Percentiles rank a stretch among this genome's conserved stretches.
These are phyloP conservation scores for Whitmania pigra DNA, from an alignment of 1,140 invertebrate species.

Conservation along the genomic window DNA sequence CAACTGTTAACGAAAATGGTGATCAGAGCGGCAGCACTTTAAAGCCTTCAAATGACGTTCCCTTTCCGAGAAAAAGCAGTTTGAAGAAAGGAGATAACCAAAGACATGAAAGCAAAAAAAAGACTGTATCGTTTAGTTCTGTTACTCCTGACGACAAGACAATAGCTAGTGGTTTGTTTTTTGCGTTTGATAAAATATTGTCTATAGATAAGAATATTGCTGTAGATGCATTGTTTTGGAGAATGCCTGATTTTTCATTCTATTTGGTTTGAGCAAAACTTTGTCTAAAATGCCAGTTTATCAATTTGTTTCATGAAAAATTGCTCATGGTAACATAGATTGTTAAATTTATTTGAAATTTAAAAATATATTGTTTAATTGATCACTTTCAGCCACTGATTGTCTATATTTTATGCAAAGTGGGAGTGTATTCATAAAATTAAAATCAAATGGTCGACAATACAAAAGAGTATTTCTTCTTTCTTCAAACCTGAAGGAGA, in stretches of 20 bases:
- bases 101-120: not conserved
- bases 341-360: too few species aligned
- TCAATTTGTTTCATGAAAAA: too few species aligned
- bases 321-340: too few species aligned
- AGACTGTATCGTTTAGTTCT: conserved; percentile 4
- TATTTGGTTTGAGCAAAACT: too few species aligned
- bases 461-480: conserved; percentile 51
- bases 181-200: not conserved
- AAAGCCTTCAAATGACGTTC: not conserved
- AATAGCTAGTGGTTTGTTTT: conserved; percentile 7
- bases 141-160: not conserved
- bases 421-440: conserved; percentile 51
- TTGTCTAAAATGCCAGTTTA: too few species aligned
- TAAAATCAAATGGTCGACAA: conserved; percentile 51
- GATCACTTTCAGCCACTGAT: conserved; percentile 46
- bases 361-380: not conserved
- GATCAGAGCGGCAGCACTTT: too few species aligned
- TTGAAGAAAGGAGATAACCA: not conserved
- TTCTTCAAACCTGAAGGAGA: conserved; percentile 48
- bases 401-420: conserved; percentile 52
- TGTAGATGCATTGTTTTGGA: too few species aligned
- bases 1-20: too few species aligned
- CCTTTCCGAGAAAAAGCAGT: conserved; percentile 1
- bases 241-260: too few species aligned
- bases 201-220: not conserved